Conservation (phyloP, 2,888 invertebrate genomes). For the Hipparchia semele region DNA sequence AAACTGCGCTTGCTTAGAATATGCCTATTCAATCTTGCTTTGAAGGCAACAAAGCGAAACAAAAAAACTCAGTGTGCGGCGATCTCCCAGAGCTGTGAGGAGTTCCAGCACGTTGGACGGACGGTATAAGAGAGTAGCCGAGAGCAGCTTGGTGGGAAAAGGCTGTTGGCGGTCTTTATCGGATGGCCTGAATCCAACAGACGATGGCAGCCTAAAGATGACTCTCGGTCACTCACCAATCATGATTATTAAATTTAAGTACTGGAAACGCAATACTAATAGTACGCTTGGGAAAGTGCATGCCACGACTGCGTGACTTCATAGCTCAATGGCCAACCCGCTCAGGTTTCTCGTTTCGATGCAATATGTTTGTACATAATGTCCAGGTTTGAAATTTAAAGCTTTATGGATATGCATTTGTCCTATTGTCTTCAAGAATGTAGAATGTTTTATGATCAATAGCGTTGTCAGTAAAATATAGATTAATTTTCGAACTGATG, state of each 20-base stretch:
- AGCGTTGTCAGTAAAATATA: not conserved
- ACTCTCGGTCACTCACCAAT: not conserved
- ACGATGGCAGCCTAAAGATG: too few species aligned
- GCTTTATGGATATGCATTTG: slow-evolving; percentile 4
- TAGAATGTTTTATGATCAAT: not conserved
- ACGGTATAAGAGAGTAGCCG: too few species aligned
- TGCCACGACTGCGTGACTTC: slow-evolving; percentile 74
- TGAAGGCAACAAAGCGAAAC: too few species aligned
- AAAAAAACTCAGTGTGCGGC: too few species aligned
- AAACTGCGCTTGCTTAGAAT: too few species aligned
- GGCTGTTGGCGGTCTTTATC: too few species aligned
- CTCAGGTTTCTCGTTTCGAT: slow-evolving; percentile 63
- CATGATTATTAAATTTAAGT: slow-evolving; percentile 15
- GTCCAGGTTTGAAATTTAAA: slow-evolving; percentile 18
- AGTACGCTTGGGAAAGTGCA: slow-evolving; percentile 71
- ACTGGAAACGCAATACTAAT: slow-evolving; percentile 20
- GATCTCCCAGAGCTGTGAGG: too few species aligned
- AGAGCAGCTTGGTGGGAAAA: too few species aligned
- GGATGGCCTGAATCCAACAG: too few species aligned
- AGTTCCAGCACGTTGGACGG: too few species aligned
- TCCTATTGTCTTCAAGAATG: not conserved
- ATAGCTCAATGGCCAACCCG: slow-evolving; percentile 73
- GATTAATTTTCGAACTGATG: too few species aligned
- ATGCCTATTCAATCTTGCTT: too few species aligned
- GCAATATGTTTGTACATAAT: slow-evolving; percentile 34